Evolutionary conservation across 1,140 invertebrate species (phyloP).

Genomic region (Coptotermes formosanus): DNA sequence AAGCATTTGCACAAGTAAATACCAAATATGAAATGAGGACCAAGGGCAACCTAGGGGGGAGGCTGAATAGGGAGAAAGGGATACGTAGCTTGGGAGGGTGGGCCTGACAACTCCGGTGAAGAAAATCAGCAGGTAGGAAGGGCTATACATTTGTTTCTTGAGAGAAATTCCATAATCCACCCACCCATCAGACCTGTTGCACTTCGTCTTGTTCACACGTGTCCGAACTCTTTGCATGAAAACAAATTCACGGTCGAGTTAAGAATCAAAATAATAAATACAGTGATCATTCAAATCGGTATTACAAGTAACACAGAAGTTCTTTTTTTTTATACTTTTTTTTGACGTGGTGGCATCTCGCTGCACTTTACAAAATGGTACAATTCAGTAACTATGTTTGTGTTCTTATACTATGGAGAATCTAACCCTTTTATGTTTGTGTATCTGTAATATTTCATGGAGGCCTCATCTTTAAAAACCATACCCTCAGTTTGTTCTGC

Average conservation of each 20-base stretch:
- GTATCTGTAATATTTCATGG: conserved; percentile 20
- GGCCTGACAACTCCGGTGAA: conserved; percentile 18
- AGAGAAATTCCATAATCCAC: conserved; percentile 7
- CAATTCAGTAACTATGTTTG: conserved; percentile 36
- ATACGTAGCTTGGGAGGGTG: conserved; percentile 7
- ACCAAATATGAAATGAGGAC: conserved; percentile 52
- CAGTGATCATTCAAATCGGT: conserved; percentile 34
- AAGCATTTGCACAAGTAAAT: conserved; percentile 56
- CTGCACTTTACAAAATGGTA: conserved; percentile 46
- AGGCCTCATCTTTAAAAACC: not conserved
- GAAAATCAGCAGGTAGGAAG: conserved; percentile 5
- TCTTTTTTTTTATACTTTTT: not conserved
- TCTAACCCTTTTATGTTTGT: conserved; percentile 30
- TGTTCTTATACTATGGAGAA: conserved; percentile 31
- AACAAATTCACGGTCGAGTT: not conserved
- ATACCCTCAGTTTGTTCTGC: not conserved
- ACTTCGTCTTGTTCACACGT: not conserved
- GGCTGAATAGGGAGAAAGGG: conserved; percentile 27
- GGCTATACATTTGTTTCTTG: conserved; percentile 12
- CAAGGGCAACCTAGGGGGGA: conserved; percentile 41
- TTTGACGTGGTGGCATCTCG: conserved; percentile 30
- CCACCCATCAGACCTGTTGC: conserved; percentile 2
- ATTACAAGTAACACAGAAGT: conserved; percentile 32
- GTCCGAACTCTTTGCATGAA: conserved; percentile 20
- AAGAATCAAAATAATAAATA: conserved; percentile 36